Evolutionary conservation across 2,113 vertebrate species (phyloP).

Genomic region (Gila orcuttii): DNA sequence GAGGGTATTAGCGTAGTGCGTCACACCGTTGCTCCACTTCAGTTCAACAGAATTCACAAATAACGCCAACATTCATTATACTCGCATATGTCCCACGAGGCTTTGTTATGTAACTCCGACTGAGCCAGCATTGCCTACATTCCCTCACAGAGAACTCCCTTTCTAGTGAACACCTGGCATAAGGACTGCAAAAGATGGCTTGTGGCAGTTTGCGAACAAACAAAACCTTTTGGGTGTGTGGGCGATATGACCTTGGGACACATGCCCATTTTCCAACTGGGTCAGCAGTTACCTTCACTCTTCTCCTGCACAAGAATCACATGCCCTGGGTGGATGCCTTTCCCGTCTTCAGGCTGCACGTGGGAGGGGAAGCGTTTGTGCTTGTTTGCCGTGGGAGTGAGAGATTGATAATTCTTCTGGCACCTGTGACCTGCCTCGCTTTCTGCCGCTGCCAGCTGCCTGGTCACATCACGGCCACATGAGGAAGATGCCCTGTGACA

Average conservation of each 20-base stretch:
- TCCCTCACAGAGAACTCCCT: conserved; percentile 41
- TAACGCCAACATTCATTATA: conserved; percentile 34
- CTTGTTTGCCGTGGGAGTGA: conserved; percentile 63
- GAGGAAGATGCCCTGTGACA: conserved; percentile 59
- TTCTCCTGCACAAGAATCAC: conserved; percentile 54
- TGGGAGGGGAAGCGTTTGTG: conserved; percentile 62
- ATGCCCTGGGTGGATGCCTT: conserved; percentile 58
- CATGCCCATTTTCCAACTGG: conserved; percentile 69
- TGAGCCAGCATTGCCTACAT: conserved; percentile 41
- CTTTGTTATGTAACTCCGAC: conserved; percentile 46
- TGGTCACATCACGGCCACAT: conserved; percentile 62
- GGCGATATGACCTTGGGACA: conserved; percentile 72
- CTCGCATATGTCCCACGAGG: conserved; percentile 18
- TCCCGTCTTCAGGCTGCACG: conserved; percentile 53
- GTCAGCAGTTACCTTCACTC: conserved; percentile 69
- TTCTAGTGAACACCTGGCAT: conserved; percentile 58
- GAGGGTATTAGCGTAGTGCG: neutral
- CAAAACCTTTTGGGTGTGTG: conserved; percentile 64
- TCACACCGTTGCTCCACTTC: conserved; percentile 8
- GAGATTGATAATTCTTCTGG: conserved; percentile 69
- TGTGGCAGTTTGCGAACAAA: conserved; percentile 67
- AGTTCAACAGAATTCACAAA: conserved; percentile 29
- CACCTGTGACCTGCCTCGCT: conserved; percentile 73
- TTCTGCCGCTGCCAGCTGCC: conserved; percentile 66
- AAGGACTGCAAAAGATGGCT: conserved; percentile 59